Percentiles rank a stretch among this genome's conserved stretches.
Conservation (phyloP, 2,113 vertebrate species). For the Trichechus manatus region DNA sequence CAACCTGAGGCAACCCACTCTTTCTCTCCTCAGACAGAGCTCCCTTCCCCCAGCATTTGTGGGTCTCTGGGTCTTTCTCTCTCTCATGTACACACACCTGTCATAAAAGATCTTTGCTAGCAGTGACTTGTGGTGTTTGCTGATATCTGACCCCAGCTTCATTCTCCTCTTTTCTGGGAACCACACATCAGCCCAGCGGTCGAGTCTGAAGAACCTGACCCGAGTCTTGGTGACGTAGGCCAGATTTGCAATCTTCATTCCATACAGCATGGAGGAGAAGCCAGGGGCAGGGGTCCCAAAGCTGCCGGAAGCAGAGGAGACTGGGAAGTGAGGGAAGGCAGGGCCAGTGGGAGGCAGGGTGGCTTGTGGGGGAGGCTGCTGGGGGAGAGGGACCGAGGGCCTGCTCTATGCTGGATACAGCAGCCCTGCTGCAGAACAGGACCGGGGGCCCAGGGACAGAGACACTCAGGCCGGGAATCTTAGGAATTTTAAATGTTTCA, state of each 20-base stretch:
- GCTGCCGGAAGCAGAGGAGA: conserved; percentile 86
- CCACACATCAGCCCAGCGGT: not conserved
- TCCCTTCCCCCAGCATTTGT: not conserved
- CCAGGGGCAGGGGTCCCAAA: conserved; percentile 84
- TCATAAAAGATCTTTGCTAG: conserved; percentile 80
- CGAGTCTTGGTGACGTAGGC: conserved; percentile 58
- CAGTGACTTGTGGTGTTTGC: conserved; percentile 78
- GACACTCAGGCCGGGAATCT: not conserved
- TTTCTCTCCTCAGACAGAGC: not conserved
- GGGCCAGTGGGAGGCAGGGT: accelerated
- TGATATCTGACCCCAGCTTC: conserved; percentile 63
- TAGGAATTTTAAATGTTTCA: not conserved
- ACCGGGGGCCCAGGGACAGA: not conserved
- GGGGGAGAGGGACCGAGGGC: not conserved
- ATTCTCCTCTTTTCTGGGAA: conserved; percentile 67
- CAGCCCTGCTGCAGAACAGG: not conserved
- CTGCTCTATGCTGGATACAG: not conserved
- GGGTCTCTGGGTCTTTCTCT: not conserved
- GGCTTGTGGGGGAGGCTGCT: accelerated
- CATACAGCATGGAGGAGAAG: conserved; percentile 89
- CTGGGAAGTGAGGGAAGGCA: conserved; percentile 13
- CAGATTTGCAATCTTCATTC: conserved; percentile 78
- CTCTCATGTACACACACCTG: conserved; percentile 62
- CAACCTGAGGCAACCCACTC: not conserved
- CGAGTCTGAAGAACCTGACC: conserved; percentile 86